phyloP scores from a whole-genome alignment of 1,140 invertebrate genomes.

The Phenacoccus solenopsis region DNA sequence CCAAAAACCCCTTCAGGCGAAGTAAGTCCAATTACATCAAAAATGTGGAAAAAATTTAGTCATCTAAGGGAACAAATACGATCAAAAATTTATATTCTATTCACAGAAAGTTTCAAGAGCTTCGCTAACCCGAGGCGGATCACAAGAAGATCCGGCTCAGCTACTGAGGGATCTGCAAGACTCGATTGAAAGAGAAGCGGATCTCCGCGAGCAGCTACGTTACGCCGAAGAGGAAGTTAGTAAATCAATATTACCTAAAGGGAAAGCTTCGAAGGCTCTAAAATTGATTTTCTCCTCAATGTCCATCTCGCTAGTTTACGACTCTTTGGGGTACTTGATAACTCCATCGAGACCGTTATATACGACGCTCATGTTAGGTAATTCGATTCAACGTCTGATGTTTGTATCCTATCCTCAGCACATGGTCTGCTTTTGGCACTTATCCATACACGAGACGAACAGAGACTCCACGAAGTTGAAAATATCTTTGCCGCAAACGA shows the following conservation, averaged over 20 bases:
- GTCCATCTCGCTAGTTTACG: neutral
- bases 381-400: neutral
- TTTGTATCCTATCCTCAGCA: neutral
- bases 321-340: neutral
- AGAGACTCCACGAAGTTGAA: too few relatives aligned
- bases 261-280: neutral
- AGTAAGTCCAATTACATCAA: too few relatives aligned
- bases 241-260: neutral
- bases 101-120: slow-evolving; percentile 49
- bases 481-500: too few relatives aligned
- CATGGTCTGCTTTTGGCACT: neutral
- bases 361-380: neutral
- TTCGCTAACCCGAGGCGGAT: slow-evolving; percentile 54
- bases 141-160: slow-evolving; percentile 63
- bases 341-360: neutral
- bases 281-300: neutral
- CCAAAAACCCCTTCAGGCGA: slow-evolving; percentile 41
- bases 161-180: slow-evolving; percentile 76
- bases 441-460: neutral
- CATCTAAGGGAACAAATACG: too few relatives aligned
- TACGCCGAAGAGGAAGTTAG: slow-evolving; percentile 77
- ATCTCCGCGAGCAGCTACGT: slow-evolving; percentile 76
- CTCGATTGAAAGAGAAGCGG: slow-evolving; percentile 79
- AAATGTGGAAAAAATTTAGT: too few relatives aligned
- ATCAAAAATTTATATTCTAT: neutral